Evolutionary conservation across 64 coral and sea anemone species (phyloP).

Genomic region (Cladopsammia gracilis): DNA sequence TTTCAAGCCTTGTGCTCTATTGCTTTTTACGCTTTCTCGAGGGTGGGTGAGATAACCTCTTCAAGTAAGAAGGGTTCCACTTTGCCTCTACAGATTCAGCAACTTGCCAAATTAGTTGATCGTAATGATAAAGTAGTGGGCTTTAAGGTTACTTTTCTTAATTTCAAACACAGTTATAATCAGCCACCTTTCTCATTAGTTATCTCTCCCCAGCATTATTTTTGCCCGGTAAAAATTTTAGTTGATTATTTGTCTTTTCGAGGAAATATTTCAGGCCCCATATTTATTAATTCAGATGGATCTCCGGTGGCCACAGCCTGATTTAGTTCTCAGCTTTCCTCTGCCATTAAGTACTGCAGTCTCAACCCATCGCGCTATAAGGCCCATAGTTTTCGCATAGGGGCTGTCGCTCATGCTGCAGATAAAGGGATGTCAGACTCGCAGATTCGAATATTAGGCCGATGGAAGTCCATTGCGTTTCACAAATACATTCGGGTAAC

Average conservation of each 20-base stretch:
- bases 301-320: background rate
- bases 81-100: no score
- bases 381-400: conserved; percentile 51
- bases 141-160: no score
- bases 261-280: no score
- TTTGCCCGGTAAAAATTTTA: conserved; percentile 31
- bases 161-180: no score
- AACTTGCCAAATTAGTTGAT: no score
- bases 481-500: conserved; percentile 47
- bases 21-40: no score
- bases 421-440: conserved; percentile 30
- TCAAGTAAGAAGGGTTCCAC: no score
- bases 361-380: conserved; percentile 23
- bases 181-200: no score
- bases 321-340: background rate
- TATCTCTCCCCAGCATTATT: no score
- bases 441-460: conserved; percentile 25
- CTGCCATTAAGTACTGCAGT: background rate
- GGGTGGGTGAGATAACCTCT: no score
- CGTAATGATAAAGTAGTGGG: no score
- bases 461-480: conserved; percentile 44
- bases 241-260: conserved; percentile 19
- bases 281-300: background rate
- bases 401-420: conserved; percentile 40
- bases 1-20: no score